A percentile compares a stretch with the other conserved stretches of the same genome.
phyloP scores from a whole-genome alignment of 2,113 vertebrate species.

The Cervus canadensis region DNA sequence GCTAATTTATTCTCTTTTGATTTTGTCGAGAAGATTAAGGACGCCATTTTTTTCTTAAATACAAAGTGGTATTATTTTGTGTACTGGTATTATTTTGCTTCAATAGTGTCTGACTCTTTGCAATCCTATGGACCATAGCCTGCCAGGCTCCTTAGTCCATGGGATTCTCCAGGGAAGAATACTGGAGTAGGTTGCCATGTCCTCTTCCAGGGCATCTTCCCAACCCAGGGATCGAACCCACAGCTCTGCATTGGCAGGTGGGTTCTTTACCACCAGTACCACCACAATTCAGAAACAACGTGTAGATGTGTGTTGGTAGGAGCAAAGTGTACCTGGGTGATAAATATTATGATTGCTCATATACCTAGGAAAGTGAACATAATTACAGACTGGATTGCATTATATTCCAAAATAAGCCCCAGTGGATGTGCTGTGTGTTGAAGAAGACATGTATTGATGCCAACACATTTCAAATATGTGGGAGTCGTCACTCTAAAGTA shows the following conservation, averaged over 20 bases:
- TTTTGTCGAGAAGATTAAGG: slow-evolving; percentile 8
- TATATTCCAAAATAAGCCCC: neutral
- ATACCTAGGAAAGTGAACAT: neutral
- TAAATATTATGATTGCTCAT: neutral
- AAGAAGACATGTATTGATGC: neutral
- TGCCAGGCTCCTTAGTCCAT: neutral
- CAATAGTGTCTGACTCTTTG: neutral
- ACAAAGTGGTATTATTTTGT: neutral
- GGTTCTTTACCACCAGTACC: neutral
- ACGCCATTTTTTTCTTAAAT: neutral
- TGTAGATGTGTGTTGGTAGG: neutral
- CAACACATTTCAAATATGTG: neutral
- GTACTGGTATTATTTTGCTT: neutral
- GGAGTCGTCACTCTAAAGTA: neutral
- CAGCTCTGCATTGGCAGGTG: neutral
- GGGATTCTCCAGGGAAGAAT: neutral
- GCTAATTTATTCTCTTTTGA: slow-evolving; percentile 25
- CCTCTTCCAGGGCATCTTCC: neutral
- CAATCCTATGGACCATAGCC: neutral
- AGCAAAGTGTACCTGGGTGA: neutral
- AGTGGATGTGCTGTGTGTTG: neutral
- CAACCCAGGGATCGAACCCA: neutral
- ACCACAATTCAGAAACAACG: neutral
- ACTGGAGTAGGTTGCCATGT: neutral
- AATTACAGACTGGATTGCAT: neutral